These are phyloP conservation scores for Eilema caniola DNA, from an alignment of 2,888 invertebrate species.

Conservation along the genomic window DNA sequence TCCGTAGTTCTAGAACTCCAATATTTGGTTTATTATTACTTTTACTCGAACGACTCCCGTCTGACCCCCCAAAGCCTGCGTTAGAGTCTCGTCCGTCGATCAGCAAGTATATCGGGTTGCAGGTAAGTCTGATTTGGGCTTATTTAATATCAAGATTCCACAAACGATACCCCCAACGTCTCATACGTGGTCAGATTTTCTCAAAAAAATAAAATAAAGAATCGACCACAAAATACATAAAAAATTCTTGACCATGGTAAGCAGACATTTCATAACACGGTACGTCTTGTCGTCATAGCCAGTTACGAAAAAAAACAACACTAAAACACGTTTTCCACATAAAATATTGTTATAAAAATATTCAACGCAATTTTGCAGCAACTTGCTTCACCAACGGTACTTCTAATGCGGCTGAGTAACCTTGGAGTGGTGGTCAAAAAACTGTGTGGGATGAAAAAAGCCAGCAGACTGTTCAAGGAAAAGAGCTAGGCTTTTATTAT, in stretches of 20 bases:
- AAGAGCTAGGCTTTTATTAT: slow-evolving; percentile 20
- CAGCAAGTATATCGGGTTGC: no score
- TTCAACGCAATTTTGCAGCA: slow-evolving; percentile 32
- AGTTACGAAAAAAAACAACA: slow-evolving; percentile 1
- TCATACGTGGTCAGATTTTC: no score
- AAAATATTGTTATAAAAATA: slow-evolving; percentile 40
- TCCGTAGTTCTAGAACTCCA: no score
- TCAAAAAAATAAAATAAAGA: not conserved
- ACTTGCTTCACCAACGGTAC: slow-evolving; percentile 48
- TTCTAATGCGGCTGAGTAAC: slow-evolving; percentile 32
- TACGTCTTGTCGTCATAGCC: not conserved
- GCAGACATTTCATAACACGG: not conserved
- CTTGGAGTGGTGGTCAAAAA: slow-evolving; percentile 49
- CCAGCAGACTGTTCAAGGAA: slow-evolving; percentile 31
- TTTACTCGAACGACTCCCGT: no score
- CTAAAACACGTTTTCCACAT: slow-evolving; percentile 38
- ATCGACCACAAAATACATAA: not conserved
- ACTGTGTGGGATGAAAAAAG: slow-evolving; percentile 35
- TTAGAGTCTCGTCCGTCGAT: no score
- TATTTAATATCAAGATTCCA: no score
- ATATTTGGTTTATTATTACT: no score
- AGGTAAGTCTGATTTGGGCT: no score
- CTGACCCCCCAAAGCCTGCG: no score
- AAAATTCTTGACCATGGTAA: not conserved
- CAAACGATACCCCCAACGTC: no score